A percentile compares a stretch with the other conserved stretches of the same genome.
Conservation (phyloP, 2,797 vertebrate genomes). For the Acrocephalus scirpaceus region DNA sequence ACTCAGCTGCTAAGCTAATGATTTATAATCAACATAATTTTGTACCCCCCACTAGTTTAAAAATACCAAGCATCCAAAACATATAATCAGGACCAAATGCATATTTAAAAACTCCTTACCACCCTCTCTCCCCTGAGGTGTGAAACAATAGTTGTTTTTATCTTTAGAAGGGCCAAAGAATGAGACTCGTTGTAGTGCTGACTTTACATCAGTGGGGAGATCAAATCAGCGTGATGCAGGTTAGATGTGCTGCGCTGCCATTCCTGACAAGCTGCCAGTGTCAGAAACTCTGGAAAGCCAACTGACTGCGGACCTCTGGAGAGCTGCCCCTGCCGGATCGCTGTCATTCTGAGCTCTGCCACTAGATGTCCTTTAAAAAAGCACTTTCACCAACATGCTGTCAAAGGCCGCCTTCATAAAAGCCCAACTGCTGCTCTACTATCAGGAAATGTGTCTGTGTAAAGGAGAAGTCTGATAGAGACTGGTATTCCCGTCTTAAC, state of each 20-base stretch:
- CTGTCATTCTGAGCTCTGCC: slow-evolving; percentile 21
- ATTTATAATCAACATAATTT: slow-evolving; percentile 3
- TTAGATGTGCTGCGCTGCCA: neutral
- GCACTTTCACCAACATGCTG: neutral
- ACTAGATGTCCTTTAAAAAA: slow-evolving; percentile 34
- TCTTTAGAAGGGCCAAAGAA: neutral
- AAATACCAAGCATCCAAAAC: neutral
- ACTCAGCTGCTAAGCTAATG: neutral
- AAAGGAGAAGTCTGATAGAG: neutral
- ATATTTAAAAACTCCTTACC: neutral
- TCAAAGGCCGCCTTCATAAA: neutral
- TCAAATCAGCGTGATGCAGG: neutral
- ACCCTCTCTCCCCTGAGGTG: neutral
- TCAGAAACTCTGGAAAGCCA: neutral
- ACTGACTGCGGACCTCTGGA: neutral
- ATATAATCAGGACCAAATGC: neutral
- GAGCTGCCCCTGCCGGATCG: neutral
- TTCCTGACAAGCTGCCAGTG: neutral
- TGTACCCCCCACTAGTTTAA: neutral
- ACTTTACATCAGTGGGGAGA: neutral
- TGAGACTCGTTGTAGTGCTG: neutral
- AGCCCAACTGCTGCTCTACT: neutral
- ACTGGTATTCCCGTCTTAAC: neutral
- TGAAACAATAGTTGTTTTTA: neutral
- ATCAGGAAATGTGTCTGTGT: neutral